Evolutionary conservation across 2,797 vertebrate species (phyloP), one percentile per base, ranked within the genome.

Genomic region (Sorex maritimensis): DNA sequence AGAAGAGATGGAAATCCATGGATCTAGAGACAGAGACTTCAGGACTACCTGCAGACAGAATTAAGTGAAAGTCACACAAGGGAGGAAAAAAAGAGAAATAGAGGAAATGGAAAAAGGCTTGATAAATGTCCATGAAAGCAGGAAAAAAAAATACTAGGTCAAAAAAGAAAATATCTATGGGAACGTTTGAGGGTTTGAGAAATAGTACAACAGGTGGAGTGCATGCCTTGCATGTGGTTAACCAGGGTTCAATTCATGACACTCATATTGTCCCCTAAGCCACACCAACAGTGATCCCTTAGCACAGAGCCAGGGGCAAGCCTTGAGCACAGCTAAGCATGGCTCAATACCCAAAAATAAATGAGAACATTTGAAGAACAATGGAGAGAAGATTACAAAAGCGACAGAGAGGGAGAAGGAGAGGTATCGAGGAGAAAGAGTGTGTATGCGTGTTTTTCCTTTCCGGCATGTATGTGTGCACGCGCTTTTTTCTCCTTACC

Each of bases 401-500:
- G 26, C 80, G 26, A 28, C 10, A 2, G 41, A 44, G 41, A 44
- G 41, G 41, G 41, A 44, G 7, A 44, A 44, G 41, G 7, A 44
- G 41, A 44, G 41, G 41, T 58, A 58, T 6, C 4, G 58, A 23
- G 21, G 21, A 61, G 58, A 61, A 15, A 21, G 17, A 23, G 21
- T 14, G 58, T 17, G 58, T 55, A 52, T 52, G 52, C 15, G 58
- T 21, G 58, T 21, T 61, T 61, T 15, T 61, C 15, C 58, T 61
- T 61, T 19, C 15, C 58, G 21, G 3, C 2, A 3, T 19, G 21
- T 3, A 1, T 44, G 6, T 71, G 61, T 41, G 6, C 23, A 34
- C 12, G 1, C 44, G n/a, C 44, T 55, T 91, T 78, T 73, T 13
- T 63, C 0, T 74, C 90, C 83, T 92, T 98, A 99, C 99, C 99